Evolutionary conservation across 1,140 invertebrate genomes (phyloP).

Genomic region (Scaptomyza hsui): DNA sequence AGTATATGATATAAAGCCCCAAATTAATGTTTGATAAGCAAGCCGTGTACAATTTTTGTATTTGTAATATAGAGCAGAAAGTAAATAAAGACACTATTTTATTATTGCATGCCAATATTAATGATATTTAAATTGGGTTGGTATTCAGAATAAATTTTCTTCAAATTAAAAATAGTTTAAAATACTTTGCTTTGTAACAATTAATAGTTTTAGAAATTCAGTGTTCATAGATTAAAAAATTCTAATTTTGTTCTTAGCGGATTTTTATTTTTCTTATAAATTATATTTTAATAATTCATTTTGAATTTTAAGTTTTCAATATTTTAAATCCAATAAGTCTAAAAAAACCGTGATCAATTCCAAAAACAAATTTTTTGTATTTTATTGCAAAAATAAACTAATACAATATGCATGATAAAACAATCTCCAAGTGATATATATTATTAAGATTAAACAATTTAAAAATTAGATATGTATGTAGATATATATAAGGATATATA

Average conservation of each 20-base stretch:
- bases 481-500: conserved; percentile 45
- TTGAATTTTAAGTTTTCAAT: too few species aligned
- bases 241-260: too few species aligned
- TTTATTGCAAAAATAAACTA: conserved; percentile 68
- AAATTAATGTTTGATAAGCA: conserved; percentile 33
- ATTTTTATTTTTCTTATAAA: too few species aligned
- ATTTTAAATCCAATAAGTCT: too few species aligned
- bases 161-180: not conserved
- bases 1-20: conserved; percentile 12
- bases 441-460: conserved; percentile 24
- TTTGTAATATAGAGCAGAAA: conserved; percentile 31
- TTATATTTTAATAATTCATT: too few species aligned
- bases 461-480: conserved; percentile 58
- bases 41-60: conserved; percentile 42
- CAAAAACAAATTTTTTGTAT: conserved; percentile 23
- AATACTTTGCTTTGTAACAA: not conserved
- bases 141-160: not conserved
- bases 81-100: conserved; percentile 64
- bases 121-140: not conserved
- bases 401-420: conserved; percentile 40
- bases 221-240: too few species aligned
- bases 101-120: conserved; percentile 37
- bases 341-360: not conserved
- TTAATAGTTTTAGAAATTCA: too few species aligned
- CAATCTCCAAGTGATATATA: conserved; percentile 1